A percentile compares a stretch with the other conserved stretches of the same genome.
phyloP scores from a whole-genome alignment of 2,113 vertebrate species.

The Hemiprocne comata region DNA sequence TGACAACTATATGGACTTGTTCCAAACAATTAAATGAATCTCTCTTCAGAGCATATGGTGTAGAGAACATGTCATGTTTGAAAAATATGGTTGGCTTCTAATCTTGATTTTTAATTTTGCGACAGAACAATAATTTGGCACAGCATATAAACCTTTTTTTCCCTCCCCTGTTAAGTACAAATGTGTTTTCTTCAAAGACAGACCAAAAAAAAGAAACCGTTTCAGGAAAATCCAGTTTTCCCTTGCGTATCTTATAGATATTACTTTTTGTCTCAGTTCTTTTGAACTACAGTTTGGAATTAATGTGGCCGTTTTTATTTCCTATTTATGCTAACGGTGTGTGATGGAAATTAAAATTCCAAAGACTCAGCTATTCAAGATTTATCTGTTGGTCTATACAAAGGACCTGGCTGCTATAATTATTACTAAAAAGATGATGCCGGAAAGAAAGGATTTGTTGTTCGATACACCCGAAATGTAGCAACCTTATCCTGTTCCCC shows the following conservation, averaged over 20 bases:
- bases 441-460: neutral
- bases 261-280: neutral
- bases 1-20: conserved; percentile 45
- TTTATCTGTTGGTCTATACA: neutral
- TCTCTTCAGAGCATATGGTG: conserved; percentile 57
- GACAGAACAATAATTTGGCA: conserved; percentile 58
- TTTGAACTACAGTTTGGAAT: neutral
- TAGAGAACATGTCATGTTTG: conserved; percentile 57
- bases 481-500: neutral
- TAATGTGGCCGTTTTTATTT: neutral
- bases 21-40: conserved; percentile 65
- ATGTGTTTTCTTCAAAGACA: neutral
- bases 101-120: conserved; percentile 62
- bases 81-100: conserved; percentile 61
- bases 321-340: neutral
- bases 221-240: neutral
- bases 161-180: neutral
- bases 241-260: neutral
- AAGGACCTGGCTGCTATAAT: neutral
- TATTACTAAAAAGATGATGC: neutral
- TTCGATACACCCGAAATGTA: neutral
- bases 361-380: neutral
- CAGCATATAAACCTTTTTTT: neutral
- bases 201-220: neutral
- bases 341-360: neutral